A percentile compares a stretch with the other conserved stretches of the same genome.
These are phyloP conservation scores for Akabosia matsudoensis DNA, from an alignment of 1,140 invertebrate species.

Conservation along the genomic window DNA sequence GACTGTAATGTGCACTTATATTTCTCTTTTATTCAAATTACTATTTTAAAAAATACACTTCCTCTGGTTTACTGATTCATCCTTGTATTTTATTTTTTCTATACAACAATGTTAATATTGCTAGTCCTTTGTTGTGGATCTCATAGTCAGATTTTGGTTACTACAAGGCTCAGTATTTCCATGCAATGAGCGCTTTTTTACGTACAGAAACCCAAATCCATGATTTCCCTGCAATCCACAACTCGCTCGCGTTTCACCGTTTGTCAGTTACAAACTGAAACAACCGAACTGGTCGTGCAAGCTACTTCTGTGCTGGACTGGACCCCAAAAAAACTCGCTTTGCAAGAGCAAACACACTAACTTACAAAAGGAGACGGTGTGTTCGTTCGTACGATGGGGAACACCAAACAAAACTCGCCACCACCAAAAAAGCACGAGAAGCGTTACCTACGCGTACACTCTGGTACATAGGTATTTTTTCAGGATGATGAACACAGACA, in stretches of 20 bases:
- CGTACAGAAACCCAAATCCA: neutral
- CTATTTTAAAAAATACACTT: too few relatives aligned
- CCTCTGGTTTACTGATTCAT: too few relatives aligned
- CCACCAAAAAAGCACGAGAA: neutral
- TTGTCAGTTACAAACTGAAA: conserved; percentile 1
- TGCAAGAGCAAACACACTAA: neutral
- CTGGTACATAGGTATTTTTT: neutral
- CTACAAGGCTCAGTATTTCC: too few relatives aligned
- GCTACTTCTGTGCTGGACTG: neutral
- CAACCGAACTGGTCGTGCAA: too few relatives aligned
- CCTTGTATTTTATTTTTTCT: too few relatives aligned
- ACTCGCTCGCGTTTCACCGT: neutral
- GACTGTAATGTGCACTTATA: too few relatives aligned
- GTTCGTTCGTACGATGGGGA: too few relatives aligned
- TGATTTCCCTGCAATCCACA: neutral
- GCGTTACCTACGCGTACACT: neutral
- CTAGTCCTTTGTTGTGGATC: too few relatives aligned
- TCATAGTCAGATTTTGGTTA: too few relatives aligned
- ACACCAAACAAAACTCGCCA: neutral
- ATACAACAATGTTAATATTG: too few relatives aligned
- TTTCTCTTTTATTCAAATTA: too few relatives aligned
- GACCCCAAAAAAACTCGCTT: neutral
- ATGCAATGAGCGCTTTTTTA: neutral
- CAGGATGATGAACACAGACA: neutral
- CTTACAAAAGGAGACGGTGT: neutral